Evolutionary conservation across 2,113 vertebrate species (phyloP).

Genomic region (Falcunculus frontatus): DNA sequence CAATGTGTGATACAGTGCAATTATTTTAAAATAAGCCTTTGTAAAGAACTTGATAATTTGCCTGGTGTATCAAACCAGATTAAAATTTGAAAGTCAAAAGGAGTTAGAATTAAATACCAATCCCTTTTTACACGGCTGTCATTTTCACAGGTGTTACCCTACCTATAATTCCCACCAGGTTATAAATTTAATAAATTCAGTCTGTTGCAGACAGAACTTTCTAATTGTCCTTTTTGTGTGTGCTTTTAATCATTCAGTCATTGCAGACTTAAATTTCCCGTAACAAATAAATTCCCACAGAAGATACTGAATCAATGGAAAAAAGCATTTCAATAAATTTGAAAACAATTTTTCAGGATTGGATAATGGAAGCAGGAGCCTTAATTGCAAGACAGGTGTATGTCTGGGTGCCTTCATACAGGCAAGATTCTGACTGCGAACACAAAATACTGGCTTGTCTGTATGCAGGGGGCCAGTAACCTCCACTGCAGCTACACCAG

Average conservation of each 20-base stretch:
- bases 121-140: neutral
- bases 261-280: neutral
- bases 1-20: conserved; percentile 5
- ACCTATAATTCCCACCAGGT: neutral
- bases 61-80: neutral
- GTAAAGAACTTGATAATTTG: neutral
- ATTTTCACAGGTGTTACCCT: neutral
- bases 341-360: neutral
- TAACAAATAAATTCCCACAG: neutral
- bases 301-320: neutral
- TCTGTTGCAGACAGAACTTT: neutral
- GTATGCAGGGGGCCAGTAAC: neutral
- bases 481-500: neutral
- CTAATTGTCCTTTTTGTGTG: neutral
- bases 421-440: neutral
- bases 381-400: neutral
- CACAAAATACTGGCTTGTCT: neutral
- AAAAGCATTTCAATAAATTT: neutral
- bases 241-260: neutral
- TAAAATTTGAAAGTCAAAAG: neutral
- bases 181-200: neutral
- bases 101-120: neutral
- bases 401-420: neutral
- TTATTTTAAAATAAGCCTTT: conserved; percentile 35
- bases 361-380: neutral